phyloP scores from a whole-genome alignment of 2,113 vertebrate species.

The Chinchilla lanigera region DNA sequence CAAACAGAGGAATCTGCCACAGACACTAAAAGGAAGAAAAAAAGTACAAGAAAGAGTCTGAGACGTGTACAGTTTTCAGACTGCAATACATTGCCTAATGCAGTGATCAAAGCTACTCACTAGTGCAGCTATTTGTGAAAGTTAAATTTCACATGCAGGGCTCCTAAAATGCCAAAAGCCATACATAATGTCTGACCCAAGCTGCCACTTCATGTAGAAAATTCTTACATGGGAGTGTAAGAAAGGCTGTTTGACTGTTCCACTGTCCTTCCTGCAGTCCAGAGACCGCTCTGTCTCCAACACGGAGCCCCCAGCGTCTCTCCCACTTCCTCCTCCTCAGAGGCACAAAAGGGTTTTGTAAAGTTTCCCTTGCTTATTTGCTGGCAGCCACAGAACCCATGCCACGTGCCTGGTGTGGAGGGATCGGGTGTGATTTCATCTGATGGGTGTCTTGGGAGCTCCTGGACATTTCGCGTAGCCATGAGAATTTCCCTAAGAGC shows the following conservation, averaged over 20 bases:
- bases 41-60: neutral
- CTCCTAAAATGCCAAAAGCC: conserved; percentile 73
- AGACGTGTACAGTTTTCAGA: neutral
- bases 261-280: neutral
- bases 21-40: neutral
- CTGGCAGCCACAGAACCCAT: conserved; percentile 23
- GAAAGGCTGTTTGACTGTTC: conserved; percentile 53
- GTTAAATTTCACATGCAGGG: conserved; percentile 16
- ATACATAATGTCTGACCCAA: conserved; percentile 74
- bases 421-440: conserved; percentile 47
- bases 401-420: conserved; percentile 6
- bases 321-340: conserved; percentile 68
- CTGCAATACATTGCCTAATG: neutral
- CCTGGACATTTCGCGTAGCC: neutral
- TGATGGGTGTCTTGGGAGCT: conserved; percentile 36
- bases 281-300: conserved; percentile 46
- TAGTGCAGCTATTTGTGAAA: conserved; percentile 13
- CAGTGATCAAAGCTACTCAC: neutral
- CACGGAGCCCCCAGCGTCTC: conserved; percentile 53
- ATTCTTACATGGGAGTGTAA: conserved; percentile 45
- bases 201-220: conserved; percentile 49
- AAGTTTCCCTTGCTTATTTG: conserved; percentile 53
- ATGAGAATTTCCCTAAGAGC: conserved; percentile 34
- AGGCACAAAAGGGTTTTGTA: conserved; percentile 77
- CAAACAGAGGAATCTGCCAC: neutral